Conservation (phyloP, 2,888 invertebrate genomes). For the Notocelia uddmanniana region DNA sequence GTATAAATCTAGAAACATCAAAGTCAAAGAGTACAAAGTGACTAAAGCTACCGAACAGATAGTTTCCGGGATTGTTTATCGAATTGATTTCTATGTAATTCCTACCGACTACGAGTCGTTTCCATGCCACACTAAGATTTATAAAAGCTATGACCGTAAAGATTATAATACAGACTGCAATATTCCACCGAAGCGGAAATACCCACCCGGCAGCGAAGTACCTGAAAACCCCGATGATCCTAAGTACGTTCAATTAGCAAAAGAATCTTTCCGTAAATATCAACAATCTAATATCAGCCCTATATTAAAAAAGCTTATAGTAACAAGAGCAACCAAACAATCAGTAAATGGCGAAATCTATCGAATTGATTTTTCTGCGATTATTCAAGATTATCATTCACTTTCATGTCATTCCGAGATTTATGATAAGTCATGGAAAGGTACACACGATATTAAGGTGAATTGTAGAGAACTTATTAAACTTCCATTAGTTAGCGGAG, state of each 20-base stretch:
- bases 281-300: constrained; percentile 43
- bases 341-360: constrained; percentile 74
- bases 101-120: constrained; percentile 68
- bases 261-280: constrained; percentile 54
- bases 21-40: constrained; percentile 58
- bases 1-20: constrained; percentile 48
- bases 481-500: not conserved
- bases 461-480: not conserved
- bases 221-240: constrained; percentile 51
- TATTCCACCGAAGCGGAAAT: constrained; percentile 30
- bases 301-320: constrained; percentile 54
- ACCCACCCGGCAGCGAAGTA: constrained; percentile 41
- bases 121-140: constrained; percentile 51
- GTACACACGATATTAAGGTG: not conserved
- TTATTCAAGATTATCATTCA: not conserved
- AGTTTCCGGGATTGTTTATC: constrained; percentile 74
- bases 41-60: constrained; percentile 68
- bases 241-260: constrained; percentile 50
- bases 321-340: constrained; percentile 68
- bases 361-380: not conserved
- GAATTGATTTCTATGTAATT: constrained; percentile 62
- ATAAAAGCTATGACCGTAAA: constrained; percentile 52
- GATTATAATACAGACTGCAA: constrained; percentile 53
- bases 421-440: not conserved
- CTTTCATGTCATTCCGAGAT: not conserved